Conservation (phyloP, 2,113 vertebrate species). For the Python bivittatus region DNA sequence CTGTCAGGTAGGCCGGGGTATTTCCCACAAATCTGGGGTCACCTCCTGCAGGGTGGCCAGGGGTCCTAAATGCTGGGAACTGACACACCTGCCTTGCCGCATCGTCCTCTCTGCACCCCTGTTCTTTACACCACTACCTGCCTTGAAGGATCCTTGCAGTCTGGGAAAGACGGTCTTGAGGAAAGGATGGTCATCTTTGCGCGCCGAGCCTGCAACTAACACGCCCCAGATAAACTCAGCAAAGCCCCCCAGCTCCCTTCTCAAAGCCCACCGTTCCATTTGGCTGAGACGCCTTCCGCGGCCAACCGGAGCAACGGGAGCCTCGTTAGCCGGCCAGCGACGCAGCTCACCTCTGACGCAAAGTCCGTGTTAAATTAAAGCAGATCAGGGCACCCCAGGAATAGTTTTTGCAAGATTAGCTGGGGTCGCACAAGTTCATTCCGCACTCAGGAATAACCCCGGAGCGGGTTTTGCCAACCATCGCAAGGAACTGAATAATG, state of each 20-base stretch:
- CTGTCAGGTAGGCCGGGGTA: no score
- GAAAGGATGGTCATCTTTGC: not conserved
- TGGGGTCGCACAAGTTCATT: not conserved
- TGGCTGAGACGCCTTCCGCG: constrained; percentile 33
- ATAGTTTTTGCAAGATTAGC: not conserved
- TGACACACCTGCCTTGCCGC: no score
- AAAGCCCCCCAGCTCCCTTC: not conserved
- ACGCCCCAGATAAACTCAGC: no score
- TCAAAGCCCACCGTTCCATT: not conserved
- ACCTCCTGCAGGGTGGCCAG: no score
- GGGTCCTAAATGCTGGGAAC: no score
- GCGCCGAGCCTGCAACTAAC: not conserved
- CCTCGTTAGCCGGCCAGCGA: constrained; percentile 43
- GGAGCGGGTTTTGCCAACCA: not conserved
- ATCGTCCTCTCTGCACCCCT: no score
- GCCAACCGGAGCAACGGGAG: constrained; percentile 24
- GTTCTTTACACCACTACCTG: no score
- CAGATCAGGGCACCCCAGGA: constrained; percentile 27
- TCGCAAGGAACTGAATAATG: not conserved
- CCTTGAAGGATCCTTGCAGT: no score
- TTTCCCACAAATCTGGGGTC: no score
- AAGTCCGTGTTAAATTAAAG: not conserved
- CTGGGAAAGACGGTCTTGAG: rapidly evolving
- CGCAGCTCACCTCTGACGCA: constrained; percentile 27
- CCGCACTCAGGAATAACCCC: not conserved